A percentile compares a stretch with the other conserved stretches of the same genome.
These are phyloP conservation scores for Rhopilema esculentum DNA, from an alignment of 30 jellyfish, hydroid and myxozoan genomes.

Conservation along the genomic window DNA sequence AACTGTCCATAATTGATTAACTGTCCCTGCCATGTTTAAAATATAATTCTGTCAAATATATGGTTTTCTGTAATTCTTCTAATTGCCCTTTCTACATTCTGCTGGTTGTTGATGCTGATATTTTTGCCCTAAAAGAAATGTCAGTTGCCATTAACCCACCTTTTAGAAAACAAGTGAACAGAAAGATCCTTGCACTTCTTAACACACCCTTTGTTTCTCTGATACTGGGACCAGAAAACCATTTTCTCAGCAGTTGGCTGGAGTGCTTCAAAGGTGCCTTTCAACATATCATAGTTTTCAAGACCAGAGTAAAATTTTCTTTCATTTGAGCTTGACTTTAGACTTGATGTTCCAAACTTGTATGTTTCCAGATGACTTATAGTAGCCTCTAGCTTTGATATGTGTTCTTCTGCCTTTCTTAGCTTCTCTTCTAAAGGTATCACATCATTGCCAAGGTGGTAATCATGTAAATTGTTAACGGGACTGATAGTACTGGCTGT, in stretches of 20 bases:
- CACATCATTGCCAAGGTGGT: not conserved
- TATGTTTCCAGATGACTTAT: constrained; percentile 13
- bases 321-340: not conserved
- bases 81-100: too few species aligned
- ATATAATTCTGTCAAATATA: too few species aligned
- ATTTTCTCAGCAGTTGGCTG: constrained; percentile 23
- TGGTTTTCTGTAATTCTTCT: too few species aligned
- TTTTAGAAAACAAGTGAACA: constrained; percentile 5
- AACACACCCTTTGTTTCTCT: constrained; percentile 1
- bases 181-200: not conserved
- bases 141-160: constrained; percentile 30
- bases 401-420: constrained; percentile 6
- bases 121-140: constrained; percentile 7
- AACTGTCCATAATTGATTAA: too few species aligned
- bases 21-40: too few species aligned
- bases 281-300: constrained; percentile 7
- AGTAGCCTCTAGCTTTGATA: not conserved
- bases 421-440: constrained; percentile 11
- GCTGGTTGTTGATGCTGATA: constrained; percentile 40
- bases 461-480: constrained; percentile 1
- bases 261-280: constrained; percentile 20
- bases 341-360: constrained; percentile 4
- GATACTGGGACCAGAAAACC: constrained; percentile 27
- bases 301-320: constrained; percentile 5
- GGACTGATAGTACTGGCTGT: not conserved